Base-by-base conservation (phyloP, 2,797 vertebrate genomes). In the Trachops cirrhosus region DNA sequence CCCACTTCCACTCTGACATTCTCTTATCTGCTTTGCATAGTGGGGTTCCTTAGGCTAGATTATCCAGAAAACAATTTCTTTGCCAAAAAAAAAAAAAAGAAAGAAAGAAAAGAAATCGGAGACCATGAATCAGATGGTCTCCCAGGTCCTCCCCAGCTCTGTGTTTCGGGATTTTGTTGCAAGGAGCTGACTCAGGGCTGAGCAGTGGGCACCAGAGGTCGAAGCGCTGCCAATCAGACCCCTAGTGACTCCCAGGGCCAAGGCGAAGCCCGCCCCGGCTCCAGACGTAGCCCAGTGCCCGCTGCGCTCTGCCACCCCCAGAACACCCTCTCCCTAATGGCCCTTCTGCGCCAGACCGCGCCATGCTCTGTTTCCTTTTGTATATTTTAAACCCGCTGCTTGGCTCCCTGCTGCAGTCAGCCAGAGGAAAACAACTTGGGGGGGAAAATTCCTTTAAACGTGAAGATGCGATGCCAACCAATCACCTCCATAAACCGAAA, bases 191-290 rank as follows among this genome's bases (percentile, higher is more conserved):
- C 34, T 19, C 9, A 39, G 26, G 5, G 46, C 29, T 46, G 29
- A 64, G n/a, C 37, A 9, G 88, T 9, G 26, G 73, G 41, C 5
- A 11, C 0, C 0, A 67, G 48, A 6, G 70, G 41, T 37, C 2
- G 0, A 0, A 1, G 37, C 5, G 6, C 14, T 5, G 5, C 3
- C 0, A 0, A 6, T 18, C 34, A 9, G 75, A 21, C 39, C 10
- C 57, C 48, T 7, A 21, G 73, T 37, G 68, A 34, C 52, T 57
- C n/a, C 73, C 3, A 9, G 18, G 22, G 29, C 70, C 70, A 5
- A 16, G 15, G 19, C 6, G 1, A 44, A 86, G 54, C 37, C 80
- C 12, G 19, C 32, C 19, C 29, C 9, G 4, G 37, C 50, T 41
- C 62, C 48, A 22, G 46, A 12, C 5, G 0, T 0, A 16, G 54